Evolutionary conservation across 1,140 invertebrate species (phyloP), one percentile per base, ranked within the genome.

Genomic region (Geopemphigus sp.): DNA sequence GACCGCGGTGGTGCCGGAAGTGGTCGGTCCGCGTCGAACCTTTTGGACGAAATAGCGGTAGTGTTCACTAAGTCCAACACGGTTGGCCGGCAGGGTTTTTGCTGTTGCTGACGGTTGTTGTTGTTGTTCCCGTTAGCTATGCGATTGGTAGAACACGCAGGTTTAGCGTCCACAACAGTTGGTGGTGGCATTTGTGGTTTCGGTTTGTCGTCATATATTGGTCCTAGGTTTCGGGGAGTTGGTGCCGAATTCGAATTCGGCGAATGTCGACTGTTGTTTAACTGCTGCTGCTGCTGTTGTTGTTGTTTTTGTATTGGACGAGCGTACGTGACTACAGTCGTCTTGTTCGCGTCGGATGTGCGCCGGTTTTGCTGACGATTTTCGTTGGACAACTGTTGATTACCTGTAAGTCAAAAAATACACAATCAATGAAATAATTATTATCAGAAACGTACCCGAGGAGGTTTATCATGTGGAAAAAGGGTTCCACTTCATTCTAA

Each of bases 1-100:
- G 90, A 89, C 81, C 90, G 90, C 84, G 89, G 90, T 15, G 88
- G 89, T 83, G 89, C 90, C 66, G 88, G 89, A 73, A 90, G 89
- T 17, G 89, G 89, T 80, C 87, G 86, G 82, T 81, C 56, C 0
- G 80, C 56, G n/a, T 81, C 80, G 10, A 81, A 59, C 12, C 54
- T 70, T 5, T 70, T 81, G 0, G 74, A 72, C 14, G 63, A 63
- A 22, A 76, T 61, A 6, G 80, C 45, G 8, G 78, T 59, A 2
- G 80, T 76, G 39, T 74, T 82, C 0, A 39, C 73, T 5, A 56
- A 5, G 17, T 17, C 73, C 5, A 73, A 53, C 12, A 70, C 56
- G 17, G 64, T 59, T 11, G 81, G 59, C 4, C 73, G 26, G 5
- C 74, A 45, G 22, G 26, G 26, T 57, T 56, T 32, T 12, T 61